These are phyloP conservation scores for Zhengitettix transpicula DNA, from an alignment of 2,888 invertebrate species.

Conservation along the genomic window DNA sequence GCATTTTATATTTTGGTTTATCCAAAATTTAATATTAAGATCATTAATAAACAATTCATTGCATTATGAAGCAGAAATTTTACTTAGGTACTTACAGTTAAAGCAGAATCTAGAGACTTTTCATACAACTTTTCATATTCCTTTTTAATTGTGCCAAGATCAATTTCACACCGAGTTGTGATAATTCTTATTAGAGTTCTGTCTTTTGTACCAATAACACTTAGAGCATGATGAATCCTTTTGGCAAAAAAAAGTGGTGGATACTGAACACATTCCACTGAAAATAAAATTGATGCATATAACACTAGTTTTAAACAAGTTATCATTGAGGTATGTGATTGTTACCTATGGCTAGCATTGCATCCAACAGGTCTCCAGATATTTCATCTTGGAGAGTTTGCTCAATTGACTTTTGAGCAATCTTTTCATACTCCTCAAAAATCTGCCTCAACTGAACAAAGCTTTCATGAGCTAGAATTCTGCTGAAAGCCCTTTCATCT, in stretches of 20 bases:
- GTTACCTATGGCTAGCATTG: conserved; percentile 50
- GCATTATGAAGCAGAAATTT: background rate
- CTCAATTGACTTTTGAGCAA: conserved; percentile 55
- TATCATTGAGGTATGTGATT: background rate
- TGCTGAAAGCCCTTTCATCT: conserved; percentile 54
- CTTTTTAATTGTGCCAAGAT: conserved; percentile 48
- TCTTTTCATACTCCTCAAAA: conserved; percentile 55
- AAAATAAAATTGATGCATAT: conserved; percentile 15
- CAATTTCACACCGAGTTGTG: conserved; percentile 50
- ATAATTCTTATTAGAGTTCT: conserved; percentile 50
- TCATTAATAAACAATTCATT: background rate
- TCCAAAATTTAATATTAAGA: background rate
- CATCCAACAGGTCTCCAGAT: conserved; percentile 47
- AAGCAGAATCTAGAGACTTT: conserved; percentile 45
- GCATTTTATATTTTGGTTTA: background rate
- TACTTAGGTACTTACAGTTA: conserved; percentile 31
- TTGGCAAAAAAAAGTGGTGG: conserved; percentile 51
- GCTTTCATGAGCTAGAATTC: conserved; percentile 55
- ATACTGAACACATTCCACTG: conserved; percentile 54
- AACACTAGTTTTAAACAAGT: background rate
- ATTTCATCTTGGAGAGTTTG: conserved; percentile 52
- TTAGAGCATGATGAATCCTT: conserved; percentile 44
- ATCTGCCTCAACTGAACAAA: conserved; percentile 50
- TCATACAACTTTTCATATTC: conserved; percentile 54
- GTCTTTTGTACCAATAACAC: conserved; percentile 57